A percentile compares a stretch with the other conserved stretches of the same genome.
Evolutionary conservation across 2,113 vertebrate genomes (phyloP).

Genomic region (Myotis davidii): DNA sequence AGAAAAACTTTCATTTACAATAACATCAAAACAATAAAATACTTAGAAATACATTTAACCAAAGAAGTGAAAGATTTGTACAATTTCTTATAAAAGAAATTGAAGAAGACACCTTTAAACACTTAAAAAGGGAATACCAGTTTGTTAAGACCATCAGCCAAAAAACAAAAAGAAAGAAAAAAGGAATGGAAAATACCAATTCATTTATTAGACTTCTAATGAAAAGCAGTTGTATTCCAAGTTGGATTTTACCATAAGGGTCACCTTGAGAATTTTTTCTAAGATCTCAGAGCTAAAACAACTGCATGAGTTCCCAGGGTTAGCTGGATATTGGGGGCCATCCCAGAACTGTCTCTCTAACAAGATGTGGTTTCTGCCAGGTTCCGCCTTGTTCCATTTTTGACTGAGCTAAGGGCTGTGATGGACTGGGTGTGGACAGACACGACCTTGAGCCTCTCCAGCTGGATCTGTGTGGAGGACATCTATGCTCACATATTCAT

Average conservation of each 20-base stretch:
- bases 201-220: not conserved
- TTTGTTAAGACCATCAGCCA: not conserved
- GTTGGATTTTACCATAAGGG: not conserved
- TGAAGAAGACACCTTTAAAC: not conserved
- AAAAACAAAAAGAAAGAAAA: not conserved
- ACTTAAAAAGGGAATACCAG: not conserved
- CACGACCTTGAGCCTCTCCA: constrained; percentile 97
- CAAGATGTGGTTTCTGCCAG: constrained; percentile 81
- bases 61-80: not conserved
- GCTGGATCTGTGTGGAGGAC: constrained; percentile 99
- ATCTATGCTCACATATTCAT: constrained; percentile 99
- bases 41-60: not conserved
- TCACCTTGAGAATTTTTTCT: not conserved
- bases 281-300: not conserved
- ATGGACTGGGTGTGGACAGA: constrained; percentile 99
- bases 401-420: constrained; percentile 97
- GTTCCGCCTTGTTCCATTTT: constrained; percentile 96
- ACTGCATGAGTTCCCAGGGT: not conserved
- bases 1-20: not conserved
- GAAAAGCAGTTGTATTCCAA: not conserved
- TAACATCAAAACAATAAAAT: not conserved
- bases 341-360: constrained; percentile 5
- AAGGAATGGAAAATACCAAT: not conserved
- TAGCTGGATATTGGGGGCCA: rapidly evolving
- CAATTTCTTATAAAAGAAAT: not conserved